Percentiles rank a stretch among this genome's conserved stretches.
Evolutionary conservation across 2,113 vertebrate species (phyloP).

Genomic region (Notarius quadriscutis): DNA sequence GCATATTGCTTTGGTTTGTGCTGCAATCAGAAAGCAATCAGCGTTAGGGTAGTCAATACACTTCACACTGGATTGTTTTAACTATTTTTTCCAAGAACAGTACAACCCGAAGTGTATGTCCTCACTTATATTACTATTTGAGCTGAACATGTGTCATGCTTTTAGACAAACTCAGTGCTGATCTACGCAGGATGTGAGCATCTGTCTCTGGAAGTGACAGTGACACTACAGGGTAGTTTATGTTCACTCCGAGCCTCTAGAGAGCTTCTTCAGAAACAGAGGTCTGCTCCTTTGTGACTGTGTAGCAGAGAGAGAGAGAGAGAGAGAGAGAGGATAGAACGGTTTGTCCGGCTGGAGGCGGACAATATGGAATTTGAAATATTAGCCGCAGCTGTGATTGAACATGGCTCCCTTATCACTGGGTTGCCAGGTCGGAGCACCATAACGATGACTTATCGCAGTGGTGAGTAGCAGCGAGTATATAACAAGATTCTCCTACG

Average conservation of each 20-base stretch:
- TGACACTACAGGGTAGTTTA: slow-evolving; percentile 41
- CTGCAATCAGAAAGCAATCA: not conserved
- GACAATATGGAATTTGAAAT: slow-evolving; percentile 80
- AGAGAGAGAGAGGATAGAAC: slow-evolving; percentile 15
- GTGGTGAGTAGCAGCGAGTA: slow-evolving; percentile 70
- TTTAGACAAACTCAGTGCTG: not conserved
- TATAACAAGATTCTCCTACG: slow-evolving; percentile 76
- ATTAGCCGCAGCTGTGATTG: slow-evolving; percentile 76
- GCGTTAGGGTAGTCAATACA: not conserved
- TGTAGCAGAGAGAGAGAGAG: slow-evolving; percentile 31
- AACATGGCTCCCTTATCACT: slow-evolving; percentile 79
- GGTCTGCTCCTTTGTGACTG: slow-evolving; percentile 29
- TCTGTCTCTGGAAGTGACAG: slow-evolving; percentile 40
- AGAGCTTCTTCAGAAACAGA: slow-evolving; percentile 41
- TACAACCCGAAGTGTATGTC: not conserved
- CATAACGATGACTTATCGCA: slow-evolving; percentile 80
- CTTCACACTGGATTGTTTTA: not conserved
- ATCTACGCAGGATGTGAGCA: slow-evolving; percentile 15
- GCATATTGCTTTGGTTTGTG: not conserved
- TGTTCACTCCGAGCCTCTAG: slow-evolving; percentile 35
- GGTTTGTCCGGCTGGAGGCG: slow-evolving; percentile 66
- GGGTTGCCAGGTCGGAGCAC: slow-evolving; percentile 75
- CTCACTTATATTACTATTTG: slow-evolving; percentile 10
- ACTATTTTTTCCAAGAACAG: not conserved
- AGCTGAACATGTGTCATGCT: not conserved